Conservation (phyloP, 2,888 invertebrate species). For the Cosmopolites sordidus region DNA sequence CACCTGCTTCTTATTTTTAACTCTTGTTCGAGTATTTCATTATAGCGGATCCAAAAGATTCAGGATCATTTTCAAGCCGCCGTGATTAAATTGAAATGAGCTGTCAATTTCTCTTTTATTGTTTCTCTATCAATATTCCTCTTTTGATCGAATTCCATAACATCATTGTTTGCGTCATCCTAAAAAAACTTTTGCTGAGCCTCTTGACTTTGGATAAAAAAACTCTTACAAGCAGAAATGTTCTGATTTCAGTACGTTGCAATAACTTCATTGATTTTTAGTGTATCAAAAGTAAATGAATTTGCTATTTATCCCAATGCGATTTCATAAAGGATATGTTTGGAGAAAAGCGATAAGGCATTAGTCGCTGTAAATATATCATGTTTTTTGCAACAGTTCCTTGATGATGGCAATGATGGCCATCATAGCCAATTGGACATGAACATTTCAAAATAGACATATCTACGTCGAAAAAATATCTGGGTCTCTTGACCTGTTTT, state of each 20-base stretch:
- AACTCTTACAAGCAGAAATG: conserved; percentile 8
- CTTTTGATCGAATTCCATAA: no score
- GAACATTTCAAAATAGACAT: conserved; percentile 11
- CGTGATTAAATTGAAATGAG: conserved; percentile 7
- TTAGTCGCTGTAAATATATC: conserved; percentile 4
- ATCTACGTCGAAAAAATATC: conserved; percentile 10
- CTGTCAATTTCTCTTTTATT: conserved; percentile 10
- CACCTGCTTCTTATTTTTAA: no score
- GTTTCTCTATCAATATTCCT: no score
- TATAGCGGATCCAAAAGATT: conserved; percentile 10
- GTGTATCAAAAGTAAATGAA: conserved; percentile 11
- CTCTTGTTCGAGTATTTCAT: no score
- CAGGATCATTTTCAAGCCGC: conserved; percentile 2
- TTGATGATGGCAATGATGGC: not conserved
- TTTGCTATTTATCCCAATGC: conserved; percentile 8
- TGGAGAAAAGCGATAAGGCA: conserved; percentile 6
- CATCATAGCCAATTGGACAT: conserved; percentile 9
- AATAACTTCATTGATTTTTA: conserved; percentile 6
- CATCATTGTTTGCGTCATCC: no score
- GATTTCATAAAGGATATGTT: conserved; percentile 7
- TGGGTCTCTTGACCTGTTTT: not conserved
- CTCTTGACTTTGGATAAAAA: conserved; percentile 4
- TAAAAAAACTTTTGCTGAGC: not conserved
- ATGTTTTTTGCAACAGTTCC: not conserved
- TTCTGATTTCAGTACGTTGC: conserved; percentile 10